Evolutionary conservation across 2,797 vertebrate species (phyloP).

Genomic region (Perodicticus potto): DNA sequence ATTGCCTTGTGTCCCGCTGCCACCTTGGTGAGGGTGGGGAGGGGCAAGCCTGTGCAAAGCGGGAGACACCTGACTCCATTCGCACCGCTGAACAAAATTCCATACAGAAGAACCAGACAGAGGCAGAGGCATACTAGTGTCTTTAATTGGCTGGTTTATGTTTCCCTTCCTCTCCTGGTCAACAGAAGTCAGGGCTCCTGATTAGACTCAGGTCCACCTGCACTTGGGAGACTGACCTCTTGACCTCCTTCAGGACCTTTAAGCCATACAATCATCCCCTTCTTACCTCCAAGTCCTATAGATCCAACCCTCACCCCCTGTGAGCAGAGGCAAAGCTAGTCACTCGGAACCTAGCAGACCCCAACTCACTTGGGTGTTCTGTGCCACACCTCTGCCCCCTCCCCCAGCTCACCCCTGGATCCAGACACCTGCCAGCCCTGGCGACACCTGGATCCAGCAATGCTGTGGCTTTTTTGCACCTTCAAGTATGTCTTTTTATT

Average conservation of each 20-base stretch:
- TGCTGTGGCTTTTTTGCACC: not conserved
- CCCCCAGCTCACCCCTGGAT: not conserved
- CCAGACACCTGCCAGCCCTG: not conserved
- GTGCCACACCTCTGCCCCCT: not conserved
- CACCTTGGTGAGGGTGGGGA: not conserved
- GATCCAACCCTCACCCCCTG: not conserved
- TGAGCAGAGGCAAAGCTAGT: not conserved
- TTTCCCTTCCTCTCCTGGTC: not conserved
- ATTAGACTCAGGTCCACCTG: not conserved
- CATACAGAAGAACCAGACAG: not conserved
- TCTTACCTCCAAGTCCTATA: not conserved
- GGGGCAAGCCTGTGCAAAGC: not conserved
- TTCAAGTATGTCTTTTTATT: not conserved
- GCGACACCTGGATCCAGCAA: not conserved
- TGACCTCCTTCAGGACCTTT: not conserved
- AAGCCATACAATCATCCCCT: too few relatives aligned
- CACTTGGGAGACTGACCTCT: not conserved
- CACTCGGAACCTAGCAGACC: not conserved
- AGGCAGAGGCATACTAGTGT: not conserved
- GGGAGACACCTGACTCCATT: not conserved
- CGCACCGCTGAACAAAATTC: not conserved
- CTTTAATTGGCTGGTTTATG: not conserved
- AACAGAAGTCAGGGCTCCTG: not conserved
- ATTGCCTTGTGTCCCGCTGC: fast-evolving
- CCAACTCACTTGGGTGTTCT: not conserved